Base-by-base conservation (phyloP, 2,113 vertebrate genomes). In the Lonchura striata region DNA sequence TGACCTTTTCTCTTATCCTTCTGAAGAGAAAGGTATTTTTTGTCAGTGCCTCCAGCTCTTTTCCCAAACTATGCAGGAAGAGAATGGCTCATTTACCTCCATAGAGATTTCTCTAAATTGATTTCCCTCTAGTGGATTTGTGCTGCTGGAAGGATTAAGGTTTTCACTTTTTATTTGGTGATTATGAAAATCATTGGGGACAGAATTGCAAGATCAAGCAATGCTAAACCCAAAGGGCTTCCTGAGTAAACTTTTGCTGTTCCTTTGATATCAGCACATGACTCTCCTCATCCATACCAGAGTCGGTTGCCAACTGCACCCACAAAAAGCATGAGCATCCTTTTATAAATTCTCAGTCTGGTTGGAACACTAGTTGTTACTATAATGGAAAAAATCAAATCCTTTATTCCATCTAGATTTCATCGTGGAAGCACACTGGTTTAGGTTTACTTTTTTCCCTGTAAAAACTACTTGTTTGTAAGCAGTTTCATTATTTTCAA, bases 81-180 rank as follows among this genome's bases (percentile, higher is more conserved):
- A 95, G 23, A 74, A 57, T 66, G 42, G 24, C 21, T 86, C 37
- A 63, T 90, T 96, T 88, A 23, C 71, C 39, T 88, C 50, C 33
- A 13, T 1, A 86, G 76, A 86, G 42, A 47, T 81, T 95, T 65
- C 63, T 46, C 50, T 92, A 56, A 90, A 88, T 44, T 82, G 33
- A 72, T 90, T 95, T 93, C 23, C 39, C 63, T 81, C 50, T 35
- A 39, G 79, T 53, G 59, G 79, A 66, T 92, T 90, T 86, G 27
- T 84, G 46, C 44, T 88, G 53, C 50, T 82, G 46, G 56, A 90
- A 90, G 75, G 79, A 94, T 94, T 82, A 95, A 92, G 42, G 30
- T 83, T 92, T 93, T 80, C 31, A 10, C 46, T 92, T 60, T 20
- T 15, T 80, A 21, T 69, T 69, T 80, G 27, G 33, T 88, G 63